Percentiles rank a stretch among this genome's conserved stretches.
Evolutionary conservation across 1,140 invertebrate genomes (phyloP).

Genomic region (Pogonognathellus flavescens): DNA sequence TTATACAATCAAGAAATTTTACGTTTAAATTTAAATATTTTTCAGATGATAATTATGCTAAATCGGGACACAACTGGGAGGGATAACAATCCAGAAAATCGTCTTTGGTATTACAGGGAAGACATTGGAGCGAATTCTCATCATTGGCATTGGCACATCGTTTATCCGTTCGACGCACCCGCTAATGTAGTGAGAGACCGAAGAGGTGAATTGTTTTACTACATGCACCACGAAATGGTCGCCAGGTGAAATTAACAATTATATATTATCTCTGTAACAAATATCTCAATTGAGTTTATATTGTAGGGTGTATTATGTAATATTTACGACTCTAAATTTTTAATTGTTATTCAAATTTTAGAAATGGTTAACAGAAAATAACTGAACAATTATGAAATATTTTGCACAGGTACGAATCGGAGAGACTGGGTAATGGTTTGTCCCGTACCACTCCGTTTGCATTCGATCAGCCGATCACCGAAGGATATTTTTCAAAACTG

Average conservation of each 20-base stretch:
- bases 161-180: conserved; percentile 80
- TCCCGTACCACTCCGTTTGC: conserved; percentile 54
- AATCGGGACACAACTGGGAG: conserved; percentile 40
- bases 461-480: conserved; percentile 58
- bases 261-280: neutral
- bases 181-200: conserved; percentile 75
- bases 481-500: conserved; percentile 68
- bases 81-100: conserved; percentile 56
- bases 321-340: no score
- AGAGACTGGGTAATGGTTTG: conserved; percentile 67
- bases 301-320: no score
- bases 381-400: no score
- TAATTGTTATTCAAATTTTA: no score
- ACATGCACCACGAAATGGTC: conserved; percentile 81
- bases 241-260: conserved; percentile 69
- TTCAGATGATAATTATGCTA: neutral
- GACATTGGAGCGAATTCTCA: conserved; percentile 71
- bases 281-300: no score
- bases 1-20: neutral
- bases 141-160: conserved; percentile 89
- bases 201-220: conserved; percentile 81
- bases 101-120: conserved; percentile 61
- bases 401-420: conserved; percentile 68
- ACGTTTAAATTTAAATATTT: neutral
- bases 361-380: no score